phyloP scores from a whole-genome alignment of 2,113 vertebrate species.

The Mesembrinibis cayennensis region DNA sequence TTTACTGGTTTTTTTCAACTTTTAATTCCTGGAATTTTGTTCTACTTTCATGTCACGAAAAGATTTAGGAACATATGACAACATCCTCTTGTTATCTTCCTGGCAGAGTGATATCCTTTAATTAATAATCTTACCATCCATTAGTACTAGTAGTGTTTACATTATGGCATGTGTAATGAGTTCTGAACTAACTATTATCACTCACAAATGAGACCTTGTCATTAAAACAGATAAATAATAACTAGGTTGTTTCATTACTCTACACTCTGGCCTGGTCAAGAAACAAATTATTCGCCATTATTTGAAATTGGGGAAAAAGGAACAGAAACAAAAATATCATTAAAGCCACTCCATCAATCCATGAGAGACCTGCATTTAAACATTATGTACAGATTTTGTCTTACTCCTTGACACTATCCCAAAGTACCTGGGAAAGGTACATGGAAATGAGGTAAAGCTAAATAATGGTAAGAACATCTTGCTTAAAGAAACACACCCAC shows the following conservation, averaged over 20 bases:
- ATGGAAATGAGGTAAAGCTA: background rate
- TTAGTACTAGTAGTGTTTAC: constrained; percentile 41
- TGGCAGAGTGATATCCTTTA: background rate
- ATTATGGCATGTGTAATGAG: background rate
- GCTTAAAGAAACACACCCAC: background rate
- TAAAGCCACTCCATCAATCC: background rate
- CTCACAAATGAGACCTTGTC: background rate
- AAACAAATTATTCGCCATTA: background rate
- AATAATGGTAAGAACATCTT: background rate
- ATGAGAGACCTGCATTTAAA: background rate
- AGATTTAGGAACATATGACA: background rate
- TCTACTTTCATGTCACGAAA: background rate
- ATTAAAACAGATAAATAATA: background rate
- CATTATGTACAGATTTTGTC: background rate
- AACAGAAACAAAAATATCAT: background rate
- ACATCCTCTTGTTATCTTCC: constrained; percentile 33
- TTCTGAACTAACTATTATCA: background rate
- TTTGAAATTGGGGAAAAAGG: background rate
- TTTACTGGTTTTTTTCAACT: background rate
- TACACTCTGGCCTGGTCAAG: fast-evolving
- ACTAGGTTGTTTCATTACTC: background rate
- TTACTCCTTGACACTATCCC: background rate
- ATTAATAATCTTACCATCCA: constrained; percentile 36
- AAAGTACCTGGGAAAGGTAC: background rate
- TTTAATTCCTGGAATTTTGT: background rate